Conservation (phyloP, 2,113 vertebrate genomes). For the Macquaria australasica region DNA sequence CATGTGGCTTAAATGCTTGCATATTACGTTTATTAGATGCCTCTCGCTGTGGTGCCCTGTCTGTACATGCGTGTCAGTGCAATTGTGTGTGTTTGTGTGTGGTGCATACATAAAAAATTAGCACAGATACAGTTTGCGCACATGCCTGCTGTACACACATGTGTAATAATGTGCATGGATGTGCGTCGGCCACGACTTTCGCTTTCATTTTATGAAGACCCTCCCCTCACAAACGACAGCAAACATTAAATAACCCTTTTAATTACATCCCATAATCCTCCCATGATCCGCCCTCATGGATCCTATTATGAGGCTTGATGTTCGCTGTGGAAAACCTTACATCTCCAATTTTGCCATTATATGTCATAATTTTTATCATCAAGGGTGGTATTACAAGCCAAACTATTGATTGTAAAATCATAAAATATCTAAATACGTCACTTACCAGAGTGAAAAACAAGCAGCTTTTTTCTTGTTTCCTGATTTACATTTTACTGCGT, state of each 20-base stretch:
- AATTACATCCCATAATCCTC: slow-evolving; percentile 79
- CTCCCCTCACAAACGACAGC: slow-evolving; percentile 60
- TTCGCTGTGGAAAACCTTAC: slow-evolving; percentile 39
- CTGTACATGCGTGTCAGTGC: slow-evolving; percentile 16
- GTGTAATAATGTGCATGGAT: slow-evolving; percentile 14
- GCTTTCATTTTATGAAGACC: slow-evolving; percentile 67
- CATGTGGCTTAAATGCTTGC: slow-evolving; percentile 67
- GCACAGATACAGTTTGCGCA: slow-evolving; percentile 11
- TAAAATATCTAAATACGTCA: slow-evolving; percentile 32
- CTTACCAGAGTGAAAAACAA: not conserved
- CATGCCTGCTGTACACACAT: slow-evolving; percentile 2
- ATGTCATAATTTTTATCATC: slow-evolving; percentile 29
- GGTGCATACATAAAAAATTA: not conserved
- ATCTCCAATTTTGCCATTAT: slow-evolving; percentile 28
- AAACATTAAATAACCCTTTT: slow-evolving; percentile 77
- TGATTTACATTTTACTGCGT: not conserved
- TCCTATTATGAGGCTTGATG: slow-evolving; percentile 41
- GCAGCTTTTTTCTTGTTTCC: not conserved
- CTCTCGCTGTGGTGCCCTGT: slow-evolving; percentile 39
- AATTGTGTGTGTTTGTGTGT: not conserved
- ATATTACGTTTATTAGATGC: slow-evolving; percentile 67
- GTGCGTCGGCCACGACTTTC: not conserved
- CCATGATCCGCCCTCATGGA: slow-evolving; percentile 62
- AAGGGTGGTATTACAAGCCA: not conserved
- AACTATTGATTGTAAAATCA: slow-evolving; percentile 18